Evolutionary conservation across 2,888 invertebrate species (phyloP).

Genomic region (Lampropteryx suffumata): DNA sequence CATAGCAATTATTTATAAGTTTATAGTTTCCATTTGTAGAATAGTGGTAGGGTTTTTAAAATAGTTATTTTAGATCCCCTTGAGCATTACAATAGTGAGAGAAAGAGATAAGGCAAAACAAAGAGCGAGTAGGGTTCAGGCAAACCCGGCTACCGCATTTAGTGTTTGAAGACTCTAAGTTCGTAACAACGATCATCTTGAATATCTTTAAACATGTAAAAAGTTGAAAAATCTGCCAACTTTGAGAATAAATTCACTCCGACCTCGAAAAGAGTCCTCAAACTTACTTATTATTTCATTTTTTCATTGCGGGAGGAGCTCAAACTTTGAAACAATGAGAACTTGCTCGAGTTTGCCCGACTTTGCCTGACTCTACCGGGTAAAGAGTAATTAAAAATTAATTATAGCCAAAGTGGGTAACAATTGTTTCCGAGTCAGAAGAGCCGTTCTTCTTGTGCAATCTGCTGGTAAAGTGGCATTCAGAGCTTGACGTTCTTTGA

Average conservation of each 20-base stretch:
- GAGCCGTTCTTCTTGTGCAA: constrained; percentile 38
- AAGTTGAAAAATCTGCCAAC: background rate
- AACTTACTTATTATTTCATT: constrained; percentile 19
- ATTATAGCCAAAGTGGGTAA: constrained; percentile 43
- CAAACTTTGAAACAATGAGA: constrained; percentile 35
- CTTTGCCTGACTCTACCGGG: constrained; percentile 25
- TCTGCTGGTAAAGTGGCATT: constrained; percentile 32
- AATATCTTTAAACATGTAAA: too few relatives aligned
- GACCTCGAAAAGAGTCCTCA: constrained; percentile 3
- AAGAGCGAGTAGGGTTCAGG: too few relatives aligned
- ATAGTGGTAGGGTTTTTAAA: too few relatives aligned
- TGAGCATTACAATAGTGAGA: too few relatives aligned
- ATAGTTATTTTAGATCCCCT: too few relatives aligned
- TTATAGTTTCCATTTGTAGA: too few relatives aligned
- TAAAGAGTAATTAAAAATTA: constrained; percentile 53
- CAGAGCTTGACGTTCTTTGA: too few relatives aligned
- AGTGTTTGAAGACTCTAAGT: too few relatives aligned
- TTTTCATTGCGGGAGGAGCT: constrained; percentile 16
- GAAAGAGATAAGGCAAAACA: too few relatives aligned
- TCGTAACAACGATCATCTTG: too few relatives aligned
- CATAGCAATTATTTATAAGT: too few relatives aligned
- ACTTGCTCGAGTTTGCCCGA: constrained; percentile 8
- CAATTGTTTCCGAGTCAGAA: constrained; percentile 35
- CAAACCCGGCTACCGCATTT: too few relatives aligned
- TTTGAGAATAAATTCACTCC: background rate